Evolutionary conservation across 2,888 invertebrate genomes (phyloP).

Genomic region (Apotomis betuletana): DNA sequence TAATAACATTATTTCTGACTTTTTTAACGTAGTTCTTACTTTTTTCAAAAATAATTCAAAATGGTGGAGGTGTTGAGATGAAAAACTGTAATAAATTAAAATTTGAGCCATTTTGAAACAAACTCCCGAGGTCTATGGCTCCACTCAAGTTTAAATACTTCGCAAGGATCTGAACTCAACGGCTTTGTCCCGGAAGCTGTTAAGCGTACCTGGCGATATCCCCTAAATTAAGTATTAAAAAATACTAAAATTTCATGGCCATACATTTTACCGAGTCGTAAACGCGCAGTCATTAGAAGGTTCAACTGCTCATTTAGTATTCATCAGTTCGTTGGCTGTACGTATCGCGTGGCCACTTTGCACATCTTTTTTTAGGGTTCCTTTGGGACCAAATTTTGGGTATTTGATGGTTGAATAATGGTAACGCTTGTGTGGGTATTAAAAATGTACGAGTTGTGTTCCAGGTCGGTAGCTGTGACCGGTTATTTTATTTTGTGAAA

Average conservation of each 20-base stretch:
- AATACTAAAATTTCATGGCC: constrained; percentile 40
- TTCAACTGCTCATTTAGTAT: constrained; percentile 57
- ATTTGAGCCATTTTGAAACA: too few species aligned
- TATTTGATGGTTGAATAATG: constrained; percentile 42
- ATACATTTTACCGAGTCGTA: constrained; percentile 40
- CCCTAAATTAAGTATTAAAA: constrained; percentile 39
- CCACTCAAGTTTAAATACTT: too few species aligned
- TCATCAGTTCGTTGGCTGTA: constrained; percentile 53
- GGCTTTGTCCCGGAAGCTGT: neutral
- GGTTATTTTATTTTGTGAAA: too few species aligned
- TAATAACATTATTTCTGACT: too few species aligned
- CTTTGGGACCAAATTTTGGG: constrained; percentile 39
- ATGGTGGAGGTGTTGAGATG: too few species aligned
- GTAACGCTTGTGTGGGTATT: constrained; percentile 24
- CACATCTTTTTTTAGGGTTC: constrained; percentile 43
- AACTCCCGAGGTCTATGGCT: too few species aligned
- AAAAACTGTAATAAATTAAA: too few species aligned
- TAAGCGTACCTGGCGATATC: constrained; percentile 9
- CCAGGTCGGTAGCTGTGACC: neutral
- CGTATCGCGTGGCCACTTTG: constrained; percentile 52
- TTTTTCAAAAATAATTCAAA: too few species aligned
- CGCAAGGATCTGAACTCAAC: too few species aligned
- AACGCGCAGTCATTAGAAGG: constrained; percentile 44
- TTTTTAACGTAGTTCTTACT: too few species aligned
- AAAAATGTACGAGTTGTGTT: constrained; percentile 34